These are phyloP conservation scores for Drosophila dives DNA, from an alignment of 2,888 invertebrate species.

Conservation along the genomic window DNA sequence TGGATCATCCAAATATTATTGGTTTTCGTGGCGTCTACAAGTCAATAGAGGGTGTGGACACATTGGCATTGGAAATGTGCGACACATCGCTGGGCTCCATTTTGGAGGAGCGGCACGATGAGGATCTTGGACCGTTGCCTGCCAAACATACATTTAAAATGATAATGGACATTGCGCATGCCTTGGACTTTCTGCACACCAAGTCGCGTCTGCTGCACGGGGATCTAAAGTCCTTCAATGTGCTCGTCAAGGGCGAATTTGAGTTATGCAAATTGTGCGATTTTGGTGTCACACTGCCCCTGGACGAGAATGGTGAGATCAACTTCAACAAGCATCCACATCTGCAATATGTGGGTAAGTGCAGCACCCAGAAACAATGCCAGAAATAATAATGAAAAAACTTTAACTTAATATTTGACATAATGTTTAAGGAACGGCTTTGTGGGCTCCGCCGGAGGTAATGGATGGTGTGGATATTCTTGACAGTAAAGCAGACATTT, in stretches of 20 bases:
- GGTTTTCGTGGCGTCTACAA: constrained; percentile 88
- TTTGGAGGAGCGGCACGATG: constrained; percentile 89
- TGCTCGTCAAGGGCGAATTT: constrained; percentile 91
- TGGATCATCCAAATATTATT: constrained; percentile 93
- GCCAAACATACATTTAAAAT: constrained; percentile 89
- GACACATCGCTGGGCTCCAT: constrained; percentile 90
- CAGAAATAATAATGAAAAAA: background rate
- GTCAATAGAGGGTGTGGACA: constrained; percentile 84
- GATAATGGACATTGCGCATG: constrained; percentile 88
- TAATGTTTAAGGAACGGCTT: constrained; percentile 87
- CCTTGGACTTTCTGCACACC: constrained; percentile 91
- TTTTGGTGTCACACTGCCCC: constrained; percentile 92
- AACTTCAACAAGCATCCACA: constrained; percentile 86
- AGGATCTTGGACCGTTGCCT: constrained; percentile 87
- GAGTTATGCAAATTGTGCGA: constrained; percentile 92
- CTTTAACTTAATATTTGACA: too few species aligned
- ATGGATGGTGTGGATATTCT: constrained; percentile 87
- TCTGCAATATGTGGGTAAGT: constrained; percentile 87
- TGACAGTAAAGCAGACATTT: constrained; percentile 91
- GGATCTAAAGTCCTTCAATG: constrained; percentile 93
- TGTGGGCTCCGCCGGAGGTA: constrained; percentile 93
- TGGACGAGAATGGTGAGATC: constrained; percentile 88
- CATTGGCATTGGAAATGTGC: constrained; percentile 92
- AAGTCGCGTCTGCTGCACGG: constrained; percentile 90
- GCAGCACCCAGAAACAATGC: background rate